Conservation (phyloP, 1,140 invertebrate genomes). For the Drosophila chauvacae region DNA sequence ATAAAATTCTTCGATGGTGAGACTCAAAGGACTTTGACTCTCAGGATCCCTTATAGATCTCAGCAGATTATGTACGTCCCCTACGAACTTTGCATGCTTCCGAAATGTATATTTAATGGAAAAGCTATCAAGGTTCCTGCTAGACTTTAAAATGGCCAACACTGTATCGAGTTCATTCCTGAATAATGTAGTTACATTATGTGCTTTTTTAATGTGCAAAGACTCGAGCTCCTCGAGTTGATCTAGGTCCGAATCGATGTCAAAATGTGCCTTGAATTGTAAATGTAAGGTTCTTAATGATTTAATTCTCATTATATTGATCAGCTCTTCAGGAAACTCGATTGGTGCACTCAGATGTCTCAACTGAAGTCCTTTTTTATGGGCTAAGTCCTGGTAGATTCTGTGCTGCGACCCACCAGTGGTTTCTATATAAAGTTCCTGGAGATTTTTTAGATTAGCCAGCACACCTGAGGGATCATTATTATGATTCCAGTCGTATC, state of each 20-base stretch:
- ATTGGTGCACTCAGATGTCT: background rate
- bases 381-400: background rate
- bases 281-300: background rate
- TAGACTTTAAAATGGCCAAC: background rate
- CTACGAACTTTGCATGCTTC: background rate
- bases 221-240: background rate
- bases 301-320: conserved; percentile 4
- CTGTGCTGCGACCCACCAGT: background rate
- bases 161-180: background rate
- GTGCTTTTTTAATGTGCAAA: background rate
- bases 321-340: background rate
- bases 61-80: background rate
- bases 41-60: background rate
- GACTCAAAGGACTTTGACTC: background rate
- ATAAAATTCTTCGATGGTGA: background rate
- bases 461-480: background rate
- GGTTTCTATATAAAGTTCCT: background rate
- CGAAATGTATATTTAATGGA: too few relatives aligned
- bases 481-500: background rate
- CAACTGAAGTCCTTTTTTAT: background rate
- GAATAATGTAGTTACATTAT: rapidly evolving
- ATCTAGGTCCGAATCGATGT: background rate
- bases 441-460: conserved; percentile 1
- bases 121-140: background rate
- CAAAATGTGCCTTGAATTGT: too few relatives aligned